Evolutionary conservation across 2,888 invertebrate species (phyloP).

Genomic region (Branchinecta sandiegonensis): DNA sequence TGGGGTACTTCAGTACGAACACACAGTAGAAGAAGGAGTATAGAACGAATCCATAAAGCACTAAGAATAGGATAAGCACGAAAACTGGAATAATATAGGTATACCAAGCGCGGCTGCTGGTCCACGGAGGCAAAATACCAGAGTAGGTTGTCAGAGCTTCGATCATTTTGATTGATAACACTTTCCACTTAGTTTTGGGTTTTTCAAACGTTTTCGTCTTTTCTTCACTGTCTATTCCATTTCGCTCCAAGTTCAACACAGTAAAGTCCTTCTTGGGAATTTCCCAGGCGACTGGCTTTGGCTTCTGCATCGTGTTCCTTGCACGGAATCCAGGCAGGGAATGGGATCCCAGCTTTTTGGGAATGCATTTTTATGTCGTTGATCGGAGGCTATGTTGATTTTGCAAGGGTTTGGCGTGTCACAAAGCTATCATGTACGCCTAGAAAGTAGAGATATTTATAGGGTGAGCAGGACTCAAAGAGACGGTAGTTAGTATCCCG

Average conservation of each 20-base stretch:
- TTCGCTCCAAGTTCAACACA: conserved; percentile 5
- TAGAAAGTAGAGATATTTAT: no score
- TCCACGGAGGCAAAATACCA: not conserved
- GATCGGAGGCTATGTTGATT: no score
- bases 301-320: conserved; percentile 8
- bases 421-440: no score
- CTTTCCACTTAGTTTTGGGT: not conserved
- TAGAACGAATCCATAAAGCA: not conserved
- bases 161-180: not conserved
- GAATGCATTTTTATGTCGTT: no score
- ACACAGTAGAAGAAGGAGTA: conserved; percentile 5
- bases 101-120: not conserved
- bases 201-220: not conserved
- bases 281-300: conserved; percentile 15
- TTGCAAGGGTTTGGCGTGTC: no score
- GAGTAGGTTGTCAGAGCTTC: not conserved
- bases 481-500: no score
- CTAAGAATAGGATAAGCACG: not conserved
- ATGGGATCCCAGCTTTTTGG: not conserved
- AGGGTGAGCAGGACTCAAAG: no score
- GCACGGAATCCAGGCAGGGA: conserved; percentile 1
- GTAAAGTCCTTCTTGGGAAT: conserved; percentile 10
- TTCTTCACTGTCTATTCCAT: not conserved
- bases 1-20: not conserved
- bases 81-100: not conserved